Percentiles rank a stretch among this genome's conserved stretches.
These are phyloP conservation scores for Zeuzera pyrina DNA, from an alignment of 2,888 invertebrate species.

Conservation along the genomic window DNA sequence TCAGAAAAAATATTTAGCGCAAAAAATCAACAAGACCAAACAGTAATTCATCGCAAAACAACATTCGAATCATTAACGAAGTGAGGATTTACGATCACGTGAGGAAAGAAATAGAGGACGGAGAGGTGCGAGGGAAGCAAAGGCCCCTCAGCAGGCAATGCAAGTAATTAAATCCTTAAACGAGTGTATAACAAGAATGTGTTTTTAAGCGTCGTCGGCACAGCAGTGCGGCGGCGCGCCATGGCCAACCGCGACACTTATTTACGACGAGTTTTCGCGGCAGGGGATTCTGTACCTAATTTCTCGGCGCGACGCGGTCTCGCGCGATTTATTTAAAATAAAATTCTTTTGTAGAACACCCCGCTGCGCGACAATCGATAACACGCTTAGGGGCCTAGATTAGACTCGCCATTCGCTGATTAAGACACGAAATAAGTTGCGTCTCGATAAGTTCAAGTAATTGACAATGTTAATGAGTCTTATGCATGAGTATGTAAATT, in stretches of 20 bases:
- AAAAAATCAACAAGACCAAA: conserved; percentile 58
- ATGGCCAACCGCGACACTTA: conserved; percentile 52
- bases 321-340: conserved; percentile 66
- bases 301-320: conserved; percentile 65
- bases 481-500: too few relatives aligned
- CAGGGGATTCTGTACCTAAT: conserved; percentile 67
- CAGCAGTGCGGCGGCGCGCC: conserved; percentile 33
- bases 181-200: conserved; percentile 67
- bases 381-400: conserved; percentile 53
- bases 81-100: conserved; percentile 65
- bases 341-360: conserved; percentile 60
- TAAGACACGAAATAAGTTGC: conserved; percentile 55
- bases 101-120: conserved; percentile 23
- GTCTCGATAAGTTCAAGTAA: conserved; percentile 28
- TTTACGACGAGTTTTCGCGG: conserved; percentile 69
- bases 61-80: conserved; percentile 59
- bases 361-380: conserved; percentile 64
- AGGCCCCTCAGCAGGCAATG: conserved; percentile 47
- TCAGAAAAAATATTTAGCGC: conserved; percentile 46
- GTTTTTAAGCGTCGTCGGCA: conserved; percentile 48
- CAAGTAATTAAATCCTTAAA: conserved; percentile 69
- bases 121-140: conserved; percentile 24
- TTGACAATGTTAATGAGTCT: not conserved
- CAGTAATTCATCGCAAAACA: conserved; percentile 60
- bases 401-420: conserved; percentile 46